Percentiles rank a stretch among this genome's conserved stretches.
These are phyloP conservation scores for Eulemur albifrons DNA, from an alignment of 2,797 vertebrate genomes.

Conservation along the genomic window DNA sequence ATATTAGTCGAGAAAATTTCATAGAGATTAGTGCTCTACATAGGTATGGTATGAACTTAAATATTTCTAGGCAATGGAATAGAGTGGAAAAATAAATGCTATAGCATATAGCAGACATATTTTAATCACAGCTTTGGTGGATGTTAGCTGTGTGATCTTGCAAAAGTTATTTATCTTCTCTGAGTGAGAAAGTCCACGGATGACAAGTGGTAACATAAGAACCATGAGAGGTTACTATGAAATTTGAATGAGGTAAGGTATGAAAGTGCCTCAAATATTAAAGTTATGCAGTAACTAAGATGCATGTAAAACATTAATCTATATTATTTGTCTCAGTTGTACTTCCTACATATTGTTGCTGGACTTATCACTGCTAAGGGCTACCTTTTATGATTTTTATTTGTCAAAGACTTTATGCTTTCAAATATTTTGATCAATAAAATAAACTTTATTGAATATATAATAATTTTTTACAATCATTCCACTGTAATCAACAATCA, in stretches of 20 bases:
- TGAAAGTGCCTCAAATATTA: not conserved
- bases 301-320: not conserved
- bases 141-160: not conserved
- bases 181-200: not conserved
- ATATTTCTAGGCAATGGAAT: not conserved
- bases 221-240: not conserved
- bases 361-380: not conserved
- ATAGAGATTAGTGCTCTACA: not conserved
- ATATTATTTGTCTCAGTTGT: not conserved
- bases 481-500: not conserved
- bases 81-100: not conserved
- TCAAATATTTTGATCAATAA: slow-evolving; percentile 20
- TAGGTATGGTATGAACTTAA: not conserved
- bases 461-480: not conserved
- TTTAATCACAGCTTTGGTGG: not conserved
- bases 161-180: not conserved
- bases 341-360: not conserved
- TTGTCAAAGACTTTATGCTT: not conserved
- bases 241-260: not conserved
- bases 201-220: not conserved
- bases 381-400: not conserved
- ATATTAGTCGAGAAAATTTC: not conserved
- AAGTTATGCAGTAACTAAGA: not conserved
- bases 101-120: not conserved
- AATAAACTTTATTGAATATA: slow-evolving; percentile 4